phyloP scores from a whole-genome alignment of 2,797 vertebrate genomes.

The Orestias chungarensis region DNA sequence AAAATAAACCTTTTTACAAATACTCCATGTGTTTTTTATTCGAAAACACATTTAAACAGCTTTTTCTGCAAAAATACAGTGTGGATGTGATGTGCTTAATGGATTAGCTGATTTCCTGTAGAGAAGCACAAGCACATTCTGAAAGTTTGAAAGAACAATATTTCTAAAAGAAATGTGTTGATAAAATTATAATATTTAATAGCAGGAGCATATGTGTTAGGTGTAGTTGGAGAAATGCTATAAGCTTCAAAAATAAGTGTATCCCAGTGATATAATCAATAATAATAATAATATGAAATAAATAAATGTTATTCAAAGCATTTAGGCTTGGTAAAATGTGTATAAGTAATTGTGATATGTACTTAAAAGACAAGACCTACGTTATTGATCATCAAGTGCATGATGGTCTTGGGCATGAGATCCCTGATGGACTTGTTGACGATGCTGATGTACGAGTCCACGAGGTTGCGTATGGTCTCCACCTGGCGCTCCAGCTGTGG shows the following conservation, averaged over 20 bases:
- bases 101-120: background rate
- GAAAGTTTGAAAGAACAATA: too few species aligned
- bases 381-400: conserved; percentile 98
- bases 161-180: background rate
- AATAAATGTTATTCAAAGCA: background rate
- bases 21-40: background rate
- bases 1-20: too few species aligned
- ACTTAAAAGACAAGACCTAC: conserved; percentile 59
- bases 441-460: conserved; percentile 93
- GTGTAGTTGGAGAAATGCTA: background rate
- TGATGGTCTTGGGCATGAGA: conserved; percentile 98
- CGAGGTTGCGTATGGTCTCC: conserved; percentile 95
- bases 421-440: conserved; percentile 96
- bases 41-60: background rate
- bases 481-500: conserved; percentile 95
- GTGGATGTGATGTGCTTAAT: background rate
- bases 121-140: background rate
- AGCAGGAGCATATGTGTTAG: too few species aligned
- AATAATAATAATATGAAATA: too few species aligned
- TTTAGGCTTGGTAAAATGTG: background rate
- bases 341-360: background rate
- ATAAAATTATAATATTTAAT: background rate
- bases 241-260: background rate
- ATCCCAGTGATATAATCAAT: too few species aligned
- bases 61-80: background rate